These are phyloP conservation scores for Gambusia yucatana DNA, from an alignment of 2,797 vertebrate species.

Conservation along the genomic window DNA sequence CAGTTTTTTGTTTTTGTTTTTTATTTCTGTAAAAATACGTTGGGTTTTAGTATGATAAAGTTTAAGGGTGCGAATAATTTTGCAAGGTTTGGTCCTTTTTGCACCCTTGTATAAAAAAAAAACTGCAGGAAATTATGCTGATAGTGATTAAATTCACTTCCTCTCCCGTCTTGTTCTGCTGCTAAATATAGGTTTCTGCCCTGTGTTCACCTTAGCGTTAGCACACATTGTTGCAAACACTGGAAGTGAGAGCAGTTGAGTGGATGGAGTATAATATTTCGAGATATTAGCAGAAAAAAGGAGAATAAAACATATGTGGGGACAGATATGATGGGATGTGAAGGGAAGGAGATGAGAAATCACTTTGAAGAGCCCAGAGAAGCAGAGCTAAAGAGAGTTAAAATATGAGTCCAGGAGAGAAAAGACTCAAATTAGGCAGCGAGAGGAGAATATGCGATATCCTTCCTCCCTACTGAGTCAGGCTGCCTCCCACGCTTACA, in stretches of 20 bases:
- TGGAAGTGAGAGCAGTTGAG: conserved; percentile 48
- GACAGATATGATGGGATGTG: conserved; percentile 45
- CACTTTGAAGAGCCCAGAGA: conserved; percentile 32
- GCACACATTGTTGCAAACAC: conserved; percentile 35
- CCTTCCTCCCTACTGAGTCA: conserved; percentile 45
- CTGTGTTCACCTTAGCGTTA: conserved; percentile 61
- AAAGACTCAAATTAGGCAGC: conserved; percentile 40
- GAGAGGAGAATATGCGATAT: conserved; percentile 42
- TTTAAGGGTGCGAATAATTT: not conserved
- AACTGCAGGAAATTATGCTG: conserved; percentile 34
- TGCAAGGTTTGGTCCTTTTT: not conserved
- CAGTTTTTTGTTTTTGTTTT: not conserved
- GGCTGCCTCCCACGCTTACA: conserved; percentile 57
- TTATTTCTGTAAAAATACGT: not conserved
- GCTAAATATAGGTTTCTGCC: conserved; percentile 72
- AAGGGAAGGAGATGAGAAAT: conserved; percentile 35
- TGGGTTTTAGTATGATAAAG: not conserved
- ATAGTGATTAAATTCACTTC: conserved; percentile 50
- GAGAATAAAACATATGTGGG: conserved; percentile 25
- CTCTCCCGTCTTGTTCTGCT: conserved; percentile 51
- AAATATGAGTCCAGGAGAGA: conserved; percentile 48
- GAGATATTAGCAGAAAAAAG: conserved; percentile 46
- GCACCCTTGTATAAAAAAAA: not conserved
- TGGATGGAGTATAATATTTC: conserved; percentile 39
- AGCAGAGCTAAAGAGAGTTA: conserved; percentile 35